Evolutionary conservation across 2,113 vertebrate species (phyloP).

Genomic region (Actinemys pallida): DNA sequence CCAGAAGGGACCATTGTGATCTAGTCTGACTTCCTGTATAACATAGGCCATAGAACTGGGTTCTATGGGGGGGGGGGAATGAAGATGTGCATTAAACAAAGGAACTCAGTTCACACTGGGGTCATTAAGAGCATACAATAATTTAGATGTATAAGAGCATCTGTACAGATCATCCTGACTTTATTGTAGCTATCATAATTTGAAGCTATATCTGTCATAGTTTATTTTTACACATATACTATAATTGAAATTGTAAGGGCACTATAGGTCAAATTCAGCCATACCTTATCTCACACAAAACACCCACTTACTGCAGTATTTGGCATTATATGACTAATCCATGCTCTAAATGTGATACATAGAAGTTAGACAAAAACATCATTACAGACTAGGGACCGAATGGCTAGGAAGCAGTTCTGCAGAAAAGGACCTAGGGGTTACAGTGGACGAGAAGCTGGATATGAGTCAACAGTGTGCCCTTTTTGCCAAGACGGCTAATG

Average conservation of each 20-base stretch:
- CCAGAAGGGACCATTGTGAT: background rate
- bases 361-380: background rate
- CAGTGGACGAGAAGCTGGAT: too few relatives aligned
- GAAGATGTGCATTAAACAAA: background rate
- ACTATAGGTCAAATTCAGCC: background rate
- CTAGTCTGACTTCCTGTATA: too few relatives aligned
- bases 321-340: background rate
- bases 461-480: too few relatives aligned
- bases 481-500: too few relatives aligned
- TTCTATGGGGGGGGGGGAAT: background rate
- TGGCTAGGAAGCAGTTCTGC: too few relatives aligned
- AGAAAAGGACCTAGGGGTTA: too few relatives aligned
- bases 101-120: background rate
- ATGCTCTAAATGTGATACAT: background rate
- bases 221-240: background rate
- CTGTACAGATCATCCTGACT: background rate
- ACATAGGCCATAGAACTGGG: background rate
- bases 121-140: background rate
- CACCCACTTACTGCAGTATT: background rate
- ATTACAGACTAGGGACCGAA: too few relatives aligned
- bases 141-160: background rate
- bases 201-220: background rate
- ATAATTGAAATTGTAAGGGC: background rate
- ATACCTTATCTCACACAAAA: background rate
- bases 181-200: background rate